Base-by-base conservation (phyloP, 1,140 invertebrate genomes). In the Heliconius hermathena region DNA sequence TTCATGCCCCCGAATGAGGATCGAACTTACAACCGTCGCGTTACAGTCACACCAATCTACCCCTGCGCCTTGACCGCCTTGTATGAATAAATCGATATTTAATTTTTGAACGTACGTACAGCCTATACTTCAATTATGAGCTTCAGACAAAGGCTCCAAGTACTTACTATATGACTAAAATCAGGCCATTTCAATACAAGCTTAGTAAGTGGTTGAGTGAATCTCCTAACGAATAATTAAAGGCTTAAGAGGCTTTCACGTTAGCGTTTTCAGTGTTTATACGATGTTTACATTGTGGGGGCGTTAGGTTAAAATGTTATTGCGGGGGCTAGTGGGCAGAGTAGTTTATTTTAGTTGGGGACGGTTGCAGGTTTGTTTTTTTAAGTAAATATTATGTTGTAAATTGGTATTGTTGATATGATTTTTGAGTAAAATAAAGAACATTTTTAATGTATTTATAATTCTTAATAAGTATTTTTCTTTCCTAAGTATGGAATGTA, bases 211-310 rank as follows among this genome's bases (percentile, higher is more conserved):
- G 20, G 71, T 72, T 72, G 71, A 72, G 71, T 72, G 71, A 41
- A n/a, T 72, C 71, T 72, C 71, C 71, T 72, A 72, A 72, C 71
- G 71, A 72, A 72, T 73, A 73, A 73, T 73, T 73, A 73, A 73
- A 73, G 41, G 72, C 72, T 52, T 73, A 73, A 73, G 72, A 26
- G 72, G 22, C 38, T 73, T 73, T 73, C n/a, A 49, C n/a, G 46
- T 26, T 73, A 49, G 36, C 22, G 72, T 49, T 73, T 49, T 49
- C 71, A 36, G 22, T 38, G 71, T 38, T 72, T 20, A 18, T 38
- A 73, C 72, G 13, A 49, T 73, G 72, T 73, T 73, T 73, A 49
- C 36, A 49, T 18, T 18, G 72, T 73, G 18, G n/a, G 41, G n/a
- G 9, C 8, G 41, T 49, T 73, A 49, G 72, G 46, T 29, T 73